Evolutionary conservation across 2,888 invertebrate genomes (phyloP), one percentile per base, ranked within the genome.

Genomic region (Bhutanitis thaidina): DNA sequence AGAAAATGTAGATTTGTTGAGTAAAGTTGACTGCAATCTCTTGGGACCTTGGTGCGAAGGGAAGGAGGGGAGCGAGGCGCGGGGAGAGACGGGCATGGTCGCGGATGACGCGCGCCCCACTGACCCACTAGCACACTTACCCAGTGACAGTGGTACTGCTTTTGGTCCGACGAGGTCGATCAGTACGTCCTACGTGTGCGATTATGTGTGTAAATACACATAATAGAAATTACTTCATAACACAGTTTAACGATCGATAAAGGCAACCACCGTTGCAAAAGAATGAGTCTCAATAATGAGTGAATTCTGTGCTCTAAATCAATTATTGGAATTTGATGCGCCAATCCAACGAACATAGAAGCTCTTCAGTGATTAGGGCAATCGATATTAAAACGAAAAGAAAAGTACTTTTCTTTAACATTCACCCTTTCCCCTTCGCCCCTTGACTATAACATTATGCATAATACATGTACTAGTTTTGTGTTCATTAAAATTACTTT

Each of bases 51-150:
- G 87, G 74, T 61, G 64, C 61, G 66, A 67, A 59, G 68, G 71
- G 73, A 70, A 74, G 65, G 69, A 69, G 73, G 71, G 63, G 57
- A 56, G 62, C 46, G 59, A 40, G 46, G 61, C 61, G 61, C 58
- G 53, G 64, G 64, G n/a, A 65, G 63, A 67, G 54, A 66, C 70
- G 69, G 73, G 73, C 84, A 82, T 69, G 87, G 86, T 71, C 85
- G 79, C 75, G 70, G 81, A 80, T 87, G 87, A 87, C 88, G 88
- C 87, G 86, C 85, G 89, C 71, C 90, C 90, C 71, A 89, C 86
- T 90, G 86, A 76, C 90, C 77, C 77, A 90, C 84, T 90, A 85
- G 86, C 89, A 86, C 86, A 90, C 82, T 90, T 87, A 87, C 89
- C 89, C 69, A 88, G 75, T 90, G 90, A 87, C 90, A 88, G 85